Conservation (phyloP, 2,113 vertebrate species). For the Mirounga angustirostris region DNA sequence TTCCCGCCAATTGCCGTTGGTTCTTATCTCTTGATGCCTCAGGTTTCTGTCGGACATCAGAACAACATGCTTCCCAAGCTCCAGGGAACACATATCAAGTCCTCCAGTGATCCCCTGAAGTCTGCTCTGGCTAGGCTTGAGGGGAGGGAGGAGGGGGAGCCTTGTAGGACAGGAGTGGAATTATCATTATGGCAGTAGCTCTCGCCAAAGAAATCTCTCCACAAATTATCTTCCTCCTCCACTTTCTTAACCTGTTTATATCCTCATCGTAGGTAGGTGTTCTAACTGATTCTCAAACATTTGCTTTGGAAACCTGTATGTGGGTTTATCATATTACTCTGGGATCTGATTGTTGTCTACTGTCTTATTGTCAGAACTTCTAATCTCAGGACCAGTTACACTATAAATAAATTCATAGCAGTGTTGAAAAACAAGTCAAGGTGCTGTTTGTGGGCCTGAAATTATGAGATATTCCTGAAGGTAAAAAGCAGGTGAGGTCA, state of each 20-base stretch:
- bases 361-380: not conserved
- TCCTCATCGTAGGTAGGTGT: not conserved
- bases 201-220: not conserved
- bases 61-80: not conserved
- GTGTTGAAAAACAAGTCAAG: not conserved
- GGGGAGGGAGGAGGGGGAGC: not conserved
- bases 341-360: not conserved
- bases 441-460: not conserved
- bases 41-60: not conserved
- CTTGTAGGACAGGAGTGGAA: not conserved
- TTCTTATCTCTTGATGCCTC: not conserved
- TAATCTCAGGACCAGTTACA: not conserved
- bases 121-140: not conserved
- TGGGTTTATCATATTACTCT: not conserved
- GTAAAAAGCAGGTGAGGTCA: not conserved
- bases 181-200: not conserved
- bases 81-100: not conserved
- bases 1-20: no score
- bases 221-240: not conserved
- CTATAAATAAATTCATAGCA: not conserved
- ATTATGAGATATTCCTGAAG: not conserved
- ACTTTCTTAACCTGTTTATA: not conserved
- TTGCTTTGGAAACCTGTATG: not conserved
- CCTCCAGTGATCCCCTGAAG: not conserved
- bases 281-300: not conserved